Evolutionary conservation across 2,888 invertebrate genomes (phyloP).

Genomic region (Sinodicranocentrus sp.): DNA sequence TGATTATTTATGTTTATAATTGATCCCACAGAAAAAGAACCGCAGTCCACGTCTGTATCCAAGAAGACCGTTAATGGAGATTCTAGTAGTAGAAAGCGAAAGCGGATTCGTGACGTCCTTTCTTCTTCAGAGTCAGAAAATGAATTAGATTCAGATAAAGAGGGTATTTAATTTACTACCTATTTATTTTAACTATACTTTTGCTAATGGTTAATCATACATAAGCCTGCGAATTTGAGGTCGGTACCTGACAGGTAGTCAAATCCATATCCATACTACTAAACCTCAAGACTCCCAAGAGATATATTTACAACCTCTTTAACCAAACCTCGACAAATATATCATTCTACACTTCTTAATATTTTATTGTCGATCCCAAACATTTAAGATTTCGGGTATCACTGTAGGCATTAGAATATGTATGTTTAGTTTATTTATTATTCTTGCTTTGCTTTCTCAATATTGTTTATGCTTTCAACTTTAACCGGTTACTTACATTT

Average conservation of each 20-base stretch:
- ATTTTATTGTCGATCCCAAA: no score
- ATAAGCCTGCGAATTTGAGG: no score
- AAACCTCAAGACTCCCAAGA: no score
- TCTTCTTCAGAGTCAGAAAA: slow-evolving; percentile 66
- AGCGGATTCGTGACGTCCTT: slow-evolving; percentile 67
- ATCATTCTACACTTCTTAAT: no score
- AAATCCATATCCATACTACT: no score
- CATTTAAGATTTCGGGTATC: no score
- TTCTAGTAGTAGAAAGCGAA: slow-evolving; percentile 59
- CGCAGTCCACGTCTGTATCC: not conserved
- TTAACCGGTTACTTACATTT: not conserved
- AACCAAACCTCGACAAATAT: no score
- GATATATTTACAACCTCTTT: no score
- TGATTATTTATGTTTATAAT: not conserved
- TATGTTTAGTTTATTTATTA: no score
- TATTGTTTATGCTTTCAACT: not conserved
- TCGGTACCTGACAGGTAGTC: no score
- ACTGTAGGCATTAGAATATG: no score
- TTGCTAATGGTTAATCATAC: no score
- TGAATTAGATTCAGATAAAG: slow-evolving; percentile 45
- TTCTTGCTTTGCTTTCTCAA: not conserved
- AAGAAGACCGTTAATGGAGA: not conserved
- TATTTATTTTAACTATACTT: not conserved
- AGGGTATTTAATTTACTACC: slow-evolving; percentile 30
- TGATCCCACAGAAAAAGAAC: not conserved